Evolutionary conservation across 1,140 invertebrate genomes (phyloP).

Genomic region (Acromyrmex charruanus): DNA sequence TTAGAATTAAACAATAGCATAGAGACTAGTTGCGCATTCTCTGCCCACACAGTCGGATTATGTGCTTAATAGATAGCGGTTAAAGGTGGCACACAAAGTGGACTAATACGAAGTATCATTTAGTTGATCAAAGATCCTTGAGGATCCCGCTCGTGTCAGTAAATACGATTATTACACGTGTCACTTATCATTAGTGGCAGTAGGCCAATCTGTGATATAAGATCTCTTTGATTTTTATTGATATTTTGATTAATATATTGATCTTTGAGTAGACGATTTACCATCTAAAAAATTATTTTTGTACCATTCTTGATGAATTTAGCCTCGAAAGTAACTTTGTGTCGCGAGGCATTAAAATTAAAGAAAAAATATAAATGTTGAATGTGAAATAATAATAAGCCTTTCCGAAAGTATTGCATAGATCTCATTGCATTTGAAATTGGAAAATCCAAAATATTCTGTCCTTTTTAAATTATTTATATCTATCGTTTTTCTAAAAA

Average conservation of each 20-base stretch:
- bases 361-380: neutral
- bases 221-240: neutral
- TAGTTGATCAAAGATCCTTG: constrained; percentile 72
- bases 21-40: constrained; percentile 38
- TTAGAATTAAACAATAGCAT: constrained; percentile 39
- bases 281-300: neutral
- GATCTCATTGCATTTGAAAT: neutral
- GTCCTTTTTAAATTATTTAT: neutral
- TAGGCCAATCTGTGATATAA: neutral
- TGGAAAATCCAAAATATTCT: neutral
- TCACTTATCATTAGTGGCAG: constrained; percentile 13
- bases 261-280: too few relatives aligned
- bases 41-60: constrained; percentile 66
- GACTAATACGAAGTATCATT: constrained; percentile 70
- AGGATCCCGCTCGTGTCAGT: constrained; percentile 56
- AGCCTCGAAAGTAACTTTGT: neutral
- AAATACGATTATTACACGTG: constrained; percentile 67
- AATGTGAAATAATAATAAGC: neutral
- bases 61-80: constrained; percentile 66
- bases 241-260: too few relatives aligned
- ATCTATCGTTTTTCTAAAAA: neutral
- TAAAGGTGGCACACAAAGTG: constrained; percentile 70
- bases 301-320: neutral
- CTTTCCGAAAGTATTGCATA: neutral
- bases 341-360: neutral